These are phyloP conservation scores for Hirtodrosophila cameraria DNA, from an alignment of 2,888 invertebrate species.

Conservation along the genomic window DNA sequence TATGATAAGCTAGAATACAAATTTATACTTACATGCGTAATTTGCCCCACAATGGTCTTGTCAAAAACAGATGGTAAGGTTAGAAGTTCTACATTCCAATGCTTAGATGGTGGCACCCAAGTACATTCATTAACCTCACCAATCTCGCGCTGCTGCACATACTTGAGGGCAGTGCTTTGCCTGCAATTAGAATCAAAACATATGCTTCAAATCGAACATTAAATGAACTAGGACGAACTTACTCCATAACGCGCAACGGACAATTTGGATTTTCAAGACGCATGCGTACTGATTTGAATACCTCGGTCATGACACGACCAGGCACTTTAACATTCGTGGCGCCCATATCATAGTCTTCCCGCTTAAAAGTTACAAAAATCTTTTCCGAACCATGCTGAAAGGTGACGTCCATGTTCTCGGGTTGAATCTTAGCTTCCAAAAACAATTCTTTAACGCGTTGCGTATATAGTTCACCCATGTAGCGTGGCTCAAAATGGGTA, in stretches of 20 bases:
- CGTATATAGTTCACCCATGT: slow-evolving; percentile 90
- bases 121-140: slow-evolving; percentile 74
- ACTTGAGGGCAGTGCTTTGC: slow-evolving; percentile 84
- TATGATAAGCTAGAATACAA: background rate
- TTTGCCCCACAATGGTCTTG: slow-evolving; percentile 83
- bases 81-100: slow-evolving; percentile 85
- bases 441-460: slow-evolving; percentile 87
- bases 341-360: slow-evolving; percentile 72
- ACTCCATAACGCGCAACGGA: slow-evolving; percentile 80
- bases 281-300: slow-evolving; percentile 90
- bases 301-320: slow-evolving; percentile 88
- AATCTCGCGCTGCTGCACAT: slow-evolving; percentile 82
- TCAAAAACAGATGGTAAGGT: slow-evolving; percentile 86
- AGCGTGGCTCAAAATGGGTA: slow-evolving; percentile 86
- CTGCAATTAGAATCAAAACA: slow-evolving; percentile 76
- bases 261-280: slow-evolving; percentile 85
- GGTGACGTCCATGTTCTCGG: slow-evolving; percentile 81
- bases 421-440: slow-evolving; percentile 83
- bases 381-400: slow-evolving; percentile 86
- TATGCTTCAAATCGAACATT: background rate
- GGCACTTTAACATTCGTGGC: slow-evolving; percentile 83
- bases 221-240: slow-evolving; percentile 34
- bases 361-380: slow-evolving; percentile 88
- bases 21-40: slow-evolving; percentile 85
- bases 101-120: slow-evolving; percentile 70